phyloP scores from a whole-genome alignment of 1,140 invertebrate species.

The Caerostris extrusa region DNA sequence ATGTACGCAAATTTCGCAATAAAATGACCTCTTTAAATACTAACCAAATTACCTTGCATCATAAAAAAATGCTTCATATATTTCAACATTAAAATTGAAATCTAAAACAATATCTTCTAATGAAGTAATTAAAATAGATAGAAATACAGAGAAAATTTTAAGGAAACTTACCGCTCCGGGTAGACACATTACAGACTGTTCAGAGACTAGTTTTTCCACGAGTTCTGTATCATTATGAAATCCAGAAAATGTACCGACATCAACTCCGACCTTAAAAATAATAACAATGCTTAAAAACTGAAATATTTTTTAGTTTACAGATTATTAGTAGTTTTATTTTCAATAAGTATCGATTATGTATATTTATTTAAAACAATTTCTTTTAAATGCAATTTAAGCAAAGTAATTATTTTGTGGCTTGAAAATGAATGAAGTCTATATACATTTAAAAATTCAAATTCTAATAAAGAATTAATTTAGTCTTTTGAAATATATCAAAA shows the following conservation, averaged over 20 bases:
- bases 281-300: neutral
- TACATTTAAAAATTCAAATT: too few species aligned
- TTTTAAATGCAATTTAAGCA: too few species aligned
- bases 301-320: neutral
- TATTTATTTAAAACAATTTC: too few species aligned
- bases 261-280: slow-evolving; percentile 86
- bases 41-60: too few species aligned
- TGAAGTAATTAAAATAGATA: neutral
- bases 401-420: too few species aligned
- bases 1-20: too few species aligned
- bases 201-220: slow-evolving; percentile 91
- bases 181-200: slow-evolving; percentile 98
- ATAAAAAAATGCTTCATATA: too few species aligned
- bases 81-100: too few species aligned
- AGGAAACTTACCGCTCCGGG: slow-evolving; percentile 88
- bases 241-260: slow-evolving; percentile 90
- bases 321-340: neutral
- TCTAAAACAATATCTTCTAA: neutral
- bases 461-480: too few species aligned
- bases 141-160: neutral
- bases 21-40: too few species aligned
- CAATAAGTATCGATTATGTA: neutral
- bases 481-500: too few species aligned
- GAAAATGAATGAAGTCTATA: too few species aligned
- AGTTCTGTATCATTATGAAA: slow-evolving; percentile 94